These are phyloP conservation scores for Rhodeus uyekii DNA, from an alignment of 2,797 vertebrate genomes.

Conservation along the genomic window DNA sequence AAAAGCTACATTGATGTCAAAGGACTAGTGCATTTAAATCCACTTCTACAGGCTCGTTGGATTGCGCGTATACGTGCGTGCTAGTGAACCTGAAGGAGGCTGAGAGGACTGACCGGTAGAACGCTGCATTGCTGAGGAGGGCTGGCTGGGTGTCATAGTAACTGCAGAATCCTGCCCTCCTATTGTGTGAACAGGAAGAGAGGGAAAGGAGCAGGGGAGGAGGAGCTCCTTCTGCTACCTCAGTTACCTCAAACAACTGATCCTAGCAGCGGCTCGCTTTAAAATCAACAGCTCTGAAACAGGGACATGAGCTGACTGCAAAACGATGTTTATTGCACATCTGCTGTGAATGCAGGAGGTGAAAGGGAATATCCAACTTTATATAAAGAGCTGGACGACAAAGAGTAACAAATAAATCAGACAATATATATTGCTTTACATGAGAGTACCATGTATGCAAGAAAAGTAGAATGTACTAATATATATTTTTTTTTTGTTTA, in stretches of 20 bases:
- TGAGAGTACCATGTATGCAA: neutral
- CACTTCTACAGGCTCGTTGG: conserved; percentile 17
- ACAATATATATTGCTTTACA: neutral
- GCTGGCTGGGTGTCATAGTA: conserved; percentile 52
- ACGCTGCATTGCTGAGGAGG: conserved; percentile 54
- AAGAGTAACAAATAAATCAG: neutral
- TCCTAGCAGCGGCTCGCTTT: neutral
- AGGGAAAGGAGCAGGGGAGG: conserved; percentile 44
- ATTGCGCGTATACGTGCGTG: conserved; percentile 13
- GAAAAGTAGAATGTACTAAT: neutral
- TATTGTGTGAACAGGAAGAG: conserved; percentile 58
- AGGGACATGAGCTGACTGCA: conserved; percentile 23
- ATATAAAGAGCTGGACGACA: neutral
- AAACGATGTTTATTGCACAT: conserved; percentile 23
- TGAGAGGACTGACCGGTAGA: conserved; percentile 45
- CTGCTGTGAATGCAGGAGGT: conserved; percentile 14
- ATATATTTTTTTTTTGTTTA: no score
- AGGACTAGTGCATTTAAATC: conserved; percentile 24
- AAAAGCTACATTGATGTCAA: conserved; percentile 43
- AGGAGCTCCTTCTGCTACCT: conserved; percentile 45
- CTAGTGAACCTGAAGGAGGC: conserved; percentile 49
- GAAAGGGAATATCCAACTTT: neutral
- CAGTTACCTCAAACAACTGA: conserved; percentile 37
- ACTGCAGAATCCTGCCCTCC: conserved; percentile 55
- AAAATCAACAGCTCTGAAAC: neutral